phyloP scores from a whole-genome alignment of 1,140 invertebrate genomes.

The Apis florea region DNA sequence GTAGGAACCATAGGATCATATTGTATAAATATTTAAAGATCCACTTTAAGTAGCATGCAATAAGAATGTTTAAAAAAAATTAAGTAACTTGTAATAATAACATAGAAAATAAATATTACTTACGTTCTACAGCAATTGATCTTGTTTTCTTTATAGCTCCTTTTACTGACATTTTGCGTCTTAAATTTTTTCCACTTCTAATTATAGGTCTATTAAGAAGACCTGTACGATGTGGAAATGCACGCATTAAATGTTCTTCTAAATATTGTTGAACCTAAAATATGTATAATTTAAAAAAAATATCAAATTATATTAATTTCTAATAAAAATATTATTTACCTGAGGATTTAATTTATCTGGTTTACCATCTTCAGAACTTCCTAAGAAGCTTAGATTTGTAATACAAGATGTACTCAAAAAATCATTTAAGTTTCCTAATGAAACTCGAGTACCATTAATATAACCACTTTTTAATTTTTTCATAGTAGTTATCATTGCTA shows the following conservation, averaged over 20 bases:
- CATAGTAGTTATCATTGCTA: conserved; percentile 97
- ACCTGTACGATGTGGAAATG: conserved; percentile 86
- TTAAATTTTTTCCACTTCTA: conserved; percentile 82
- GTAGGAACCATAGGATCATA: conserved; percentile 64
- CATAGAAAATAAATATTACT: conserved; percentile 71
- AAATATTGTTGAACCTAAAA: conserved; percentile 91
- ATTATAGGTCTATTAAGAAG: conserved; percentile 81
- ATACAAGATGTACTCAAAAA: conserved; percentile 98
- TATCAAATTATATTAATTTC: background rate
- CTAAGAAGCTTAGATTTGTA: conserved; percentile 96
- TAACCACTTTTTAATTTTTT: conserved; percentile 99
- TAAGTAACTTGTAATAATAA: conserved; percentile 36
- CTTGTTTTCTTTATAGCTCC: conserved; percentile 93
- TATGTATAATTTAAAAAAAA: conserved; percentile 34
- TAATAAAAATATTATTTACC: conserved; percentile 55
- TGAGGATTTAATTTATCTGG: conserved; percentile 85
- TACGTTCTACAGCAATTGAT: conserved; percentile 91
- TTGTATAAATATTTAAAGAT: conserved; percentile 63
- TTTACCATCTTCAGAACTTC: conserved; percentile 93
- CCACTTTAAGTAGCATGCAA: conserved; percentile 64
- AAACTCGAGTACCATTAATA: conserved; percentile 98
- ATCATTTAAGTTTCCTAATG: conserved; percentile 93
- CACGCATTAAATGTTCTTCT: conserved; percentile 91
- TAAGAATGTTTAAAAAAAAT: conserved; percentile 55
- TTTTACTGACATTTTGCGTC: conserved; percentile 89